Evolutionary conservation across 2,113 vertebrate species (phyloP).

Genomic region (Rhea americana): DNA sequence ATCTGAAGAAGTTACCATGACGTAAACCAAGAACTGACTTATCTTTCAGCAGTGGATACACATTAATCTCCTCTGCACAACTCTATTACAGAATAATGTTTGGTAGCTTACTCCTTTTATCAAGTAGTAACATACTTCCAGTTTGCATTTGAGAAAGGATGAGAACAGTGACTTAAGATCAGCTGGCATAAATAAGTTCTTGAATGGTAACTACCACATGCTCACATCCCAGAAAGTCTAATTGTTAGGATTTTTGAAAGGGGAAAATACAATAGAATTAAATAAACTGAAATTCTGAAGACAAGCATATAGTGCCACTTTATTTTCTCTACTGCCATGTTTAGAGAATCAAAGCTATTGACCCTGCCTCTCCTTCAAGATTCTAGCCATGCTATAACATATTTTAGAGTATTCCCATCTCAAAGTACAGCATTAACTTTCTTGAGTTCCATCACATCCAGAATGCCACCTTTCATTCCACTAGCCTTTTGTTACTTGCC

Average conservation of each 20-base stretch:
- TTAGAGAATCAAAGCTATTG: neutral
- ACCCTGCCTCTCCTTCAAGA: neutral
- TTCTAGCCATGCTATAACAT: neutral
- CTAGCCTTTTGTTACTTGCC: neutral
- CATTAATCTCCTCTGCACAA: neutral
- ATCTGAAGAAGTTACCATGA: neutral
- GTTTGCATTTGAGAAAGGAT: neutral
- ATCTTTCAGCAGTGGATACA: neutral
- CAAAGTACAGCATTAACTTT: neutral
- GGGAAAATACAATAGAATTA: neutral
- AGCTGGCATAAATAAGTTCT: neutral
- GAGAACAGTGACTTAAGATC: neutral
- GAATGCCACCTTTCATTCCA: neutral
- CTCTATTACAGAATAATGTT: neutral
- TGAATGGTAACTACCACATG: neutral
- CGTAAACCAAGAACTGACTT: neutral
- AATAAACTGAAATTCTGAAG: neutral
- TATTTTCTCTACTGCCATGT: fast-evolving
- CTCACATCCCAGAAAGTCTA: neutral
- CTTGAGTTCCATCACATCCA: neutral
- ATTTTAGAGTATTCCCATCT: neutral
- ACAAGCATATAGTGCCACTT: neutral
- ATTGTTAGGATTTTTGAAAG: neutral
- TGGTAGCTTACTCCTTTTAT: neutral
- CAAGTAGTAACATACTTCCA: neutral